Evolutionary conservation across 2,888 invertebrate species (phyloP).

Genomic region (Unio delphinus): DNA sequence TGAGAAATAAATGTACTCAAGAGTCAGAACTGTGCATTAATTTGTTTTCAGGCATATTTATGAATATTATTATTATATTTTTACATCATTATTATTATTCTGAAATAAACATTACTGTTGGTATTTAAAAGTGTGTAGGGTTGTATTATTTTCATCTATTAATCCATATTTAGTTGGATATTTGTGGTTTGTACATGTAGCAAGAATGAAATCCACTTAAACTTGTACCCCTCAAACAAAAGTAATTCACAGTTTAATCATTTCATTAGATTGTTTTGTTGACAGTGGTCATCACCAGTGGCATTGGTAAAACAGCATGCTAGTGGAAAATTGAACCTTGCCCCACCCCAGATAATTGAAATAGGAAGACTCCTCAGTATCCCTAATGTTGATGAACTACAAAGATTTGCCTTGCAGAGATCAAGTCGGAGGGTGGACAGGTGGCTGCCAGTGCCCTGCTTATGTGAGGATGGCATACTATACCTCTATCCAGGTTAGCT

Average conservation of each 20-base stretch:
- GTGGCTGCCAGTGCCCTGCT: conserved; percentile 75
- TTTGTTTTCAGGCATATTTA: too few relatives aligned
- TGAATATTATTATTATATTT: too few relatives aligned
- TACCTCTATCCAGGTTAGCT: conserved; percentile 41
- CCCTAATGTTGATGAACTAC: conserved; percentile 75
- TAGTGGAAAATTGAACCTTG: conserved; percentile 73
- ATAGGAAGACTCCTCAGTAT: conserved; percentile 78
- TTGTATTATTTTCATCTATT: not conserved
- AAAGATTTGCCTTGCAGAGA: conserved; percentile 76
- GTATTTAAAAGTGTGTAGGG: not conserved
- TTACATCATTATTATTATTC: too few relatives aligned
- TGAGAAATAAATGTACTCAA: too few relatives aligned
- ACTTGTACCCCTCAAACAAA: too few relatives aligned
- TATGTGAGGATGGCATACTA: conserved; percentile 70
- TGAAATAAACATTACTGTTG: not conserved
- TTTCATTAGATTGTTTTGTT: conserved; percentile 3
- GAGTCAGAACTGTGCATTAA: too few relatives aligned
- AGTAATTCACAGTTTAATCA: too few relatives aligned
- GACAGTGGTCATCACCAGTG: conserved; percentile 48
- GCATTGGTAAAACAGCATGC: conserved; percentile 43
- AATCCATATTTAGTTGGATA: too few relatives aligned
- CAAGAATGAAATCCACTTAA: too few relatives aligned
- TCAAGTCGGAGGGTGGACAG: conserved; percentile 75
- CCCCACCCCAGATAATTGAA: conserved; percentile 87
- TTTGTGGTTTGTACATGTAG: too few relatives aligned